Evolutionary conservation across 2,113 vertebrate genomes (phyloP).

Genomic region (Eulemur rufifrons): DNA sequence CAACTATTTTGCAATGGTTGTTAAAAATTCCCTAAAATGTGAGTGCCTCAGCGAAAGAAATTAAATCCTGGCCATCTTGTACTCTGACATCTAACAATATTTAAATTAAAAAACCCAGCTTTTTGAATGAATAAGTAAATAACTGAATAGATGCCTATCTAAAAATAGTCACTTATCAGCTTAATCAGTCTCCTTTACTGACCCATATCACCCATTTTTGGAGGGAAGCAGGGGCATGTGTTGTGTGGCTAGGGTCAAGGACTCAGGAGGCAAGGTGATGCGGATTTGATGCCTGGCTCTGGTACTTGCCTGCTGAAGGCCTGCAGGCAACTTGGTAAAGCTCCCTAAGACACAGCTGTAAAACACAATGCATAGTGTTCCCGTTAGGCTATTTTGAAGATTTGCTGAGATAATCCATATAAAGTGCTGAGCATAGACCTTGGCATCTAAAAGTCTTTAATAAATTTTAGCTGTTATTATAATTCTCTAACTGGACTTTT

Average conservation of each 20-base stretch:
- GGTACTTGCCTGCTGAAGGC: background rate
- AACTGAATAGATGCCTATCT: background rate
- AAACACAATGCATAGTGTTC: background rate
- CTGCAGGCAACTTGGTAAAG: background rate
- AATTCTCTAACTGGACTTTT: background rate
- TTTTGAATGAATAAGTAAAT: background rate
- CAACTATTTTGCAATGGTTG: background rate
- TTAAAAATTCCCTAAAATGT: background rate
- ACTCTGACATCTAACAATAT: background rate
- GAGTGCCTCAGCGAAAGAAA: background rate
- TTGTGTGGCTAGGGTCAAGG: background rate
- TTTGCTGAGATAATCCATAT: conserved; percentile 43
- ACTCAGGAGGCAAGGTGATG: background rate
- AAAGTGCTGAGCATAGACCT: conserved; percentile 32
- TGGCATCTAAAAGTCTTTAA: background rate
- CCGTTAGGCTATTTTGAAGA: background rate
- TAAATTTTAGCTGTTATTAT: background rate
- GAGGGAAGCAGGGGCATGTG: background rate
- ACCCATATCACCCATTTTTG: background rate
- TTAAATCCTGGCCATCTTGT: background rate
- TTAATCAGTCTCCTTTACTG: background rate
- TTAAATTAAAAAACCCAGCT: background rate
- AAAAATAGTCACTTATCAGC: background rate
- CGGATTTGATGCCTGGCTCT: background rate
- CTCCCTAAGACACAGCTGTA: background rate